Evolutionary conservation across 2,113 vertebrate species (phyloP), one percentile per base, ranked within the genome.

Genomic region (Casuarius casuarius): DNA sequence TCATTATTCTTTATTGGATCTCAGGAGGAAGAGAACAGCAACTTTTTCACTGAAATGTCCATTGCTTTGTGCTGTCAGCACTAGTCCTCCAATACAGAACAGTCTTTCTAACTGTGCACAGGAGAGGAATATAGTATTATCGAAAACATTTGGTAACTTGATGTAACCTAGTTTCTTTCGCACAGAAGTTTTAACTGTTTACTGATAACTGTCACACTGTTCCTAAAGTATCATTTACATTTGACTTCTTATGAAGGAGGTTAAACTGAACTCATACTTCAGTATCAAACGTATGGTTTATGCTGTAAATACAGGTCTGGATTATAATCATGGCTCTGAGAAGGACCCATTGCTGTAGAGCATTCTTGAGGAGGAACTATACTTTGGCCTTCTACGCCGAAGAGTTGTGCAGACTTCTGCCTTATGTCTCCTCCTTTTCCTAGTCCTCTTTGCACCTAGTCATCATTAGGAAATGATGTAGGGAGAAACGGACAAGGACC

Each of bases 121-220:
- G 63, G 82, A 92, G 94, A 89, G 94, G 91, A 87, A 95, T 89
- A 88, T 8, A 86, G 35, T 67, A 49, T 94, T 95, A 96, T 79
- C 97, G 91, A 95, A 97, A 97, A 77, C 84, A 90, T 94, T 96
- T 83, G 92, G 67, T 89, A 97, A 96, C 63, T 95, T 31, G 42
- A 92, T 80, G 63, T 66, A 87, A 95, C 35, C 72, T 68, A 48
- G 35, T 42, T 94, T 80, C 77, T 94, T 94, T 83, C 72, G 49
- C 71, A 52, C 19, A 61, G 56, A 70, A 67, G 31, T 87, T 95
- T 97, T 96, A 94, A 97, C 92, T 91, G 49, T 95, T 97, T 95
- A 94, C 48, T 86, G 84, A 80, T 89, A 97, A 52, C 35, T 87
- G 42, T 79, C 78, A 77, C 1, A 1, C 54, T 79, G 38, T 10